These are phyloP conservation scores for Oikopleura dioica DNA, from an alignment of 23 tunicate species.

Conservation along the genomic window DNA sequence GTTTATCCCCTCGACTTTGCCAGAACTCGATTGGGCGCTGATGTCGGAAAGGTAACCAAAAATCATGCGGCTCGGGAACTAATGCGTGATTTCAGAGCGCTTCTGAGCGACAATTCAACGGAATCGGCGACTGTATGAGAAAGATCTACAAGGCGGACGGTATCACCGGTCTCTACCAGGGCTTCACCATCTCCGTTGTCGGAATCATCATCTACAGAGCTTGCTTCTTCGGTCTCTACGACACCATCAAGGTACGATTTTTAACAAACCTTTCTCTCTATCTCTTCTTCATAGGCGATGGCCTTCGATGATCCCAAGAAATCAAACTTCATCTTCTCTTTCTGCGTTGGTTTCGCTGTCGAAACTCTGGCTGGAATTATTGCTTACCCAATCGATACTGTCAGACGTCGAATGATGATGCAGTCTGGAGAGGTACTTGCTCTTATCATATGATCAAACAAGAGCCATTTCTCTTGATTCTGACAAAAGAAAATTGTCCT, in stretches of 20 bases:
- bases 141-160: slow-evolving; percentile 64
- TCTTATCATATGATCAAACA: too few species aligned
- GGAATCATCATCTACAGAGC: slow-evolving; percentile 78
- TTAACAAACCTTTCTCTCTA: too few species aligned
- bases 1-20: slow-evolving; percentile 66
- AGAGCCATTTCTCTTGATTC: too few species aligned
- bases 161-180: slow-evolving; percentile 62
- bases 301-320: slow-evolving; percentile 40
- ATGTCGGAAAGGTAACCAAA: slow-evolving; percentile 28
- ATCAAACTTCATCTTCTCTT: slow-evolving; percentile 27
- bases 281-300: too few species aligned
- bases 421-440: slow-evolving; percentile 71
- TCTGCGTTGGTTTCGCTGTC: slow-evolving; percentile 31
- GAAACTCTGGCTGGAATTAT: slow-evolving; percentile 66
- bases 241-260: slow-evolving; percentile 51
- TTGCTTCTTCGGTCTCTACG: slow-evolving; percentile 53
- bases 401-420: slow-evolving; percentile 63
- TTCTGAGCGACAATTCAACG: slow-evolving; percentile 17
- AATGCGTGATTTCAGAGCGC: too few species aligned
- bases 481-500: too few species aligned
- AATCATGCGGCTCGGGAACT: too few species aligned
- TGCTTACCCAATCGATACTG: slow-evolving; percentile 65
- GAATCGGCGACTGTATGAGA: slow-evolving; percentile 28
- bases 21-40: slow-evolving; percentile 19
- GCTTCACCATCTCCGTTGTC: slow-evolving; percentile 52